A percentile compares a stretch with the other conserved stretches of the same genome.
phyloP scores from a whole-genome alignment of 2,113 vertebrate genomes.

The Eudyptes chrysolophus region DNA sequence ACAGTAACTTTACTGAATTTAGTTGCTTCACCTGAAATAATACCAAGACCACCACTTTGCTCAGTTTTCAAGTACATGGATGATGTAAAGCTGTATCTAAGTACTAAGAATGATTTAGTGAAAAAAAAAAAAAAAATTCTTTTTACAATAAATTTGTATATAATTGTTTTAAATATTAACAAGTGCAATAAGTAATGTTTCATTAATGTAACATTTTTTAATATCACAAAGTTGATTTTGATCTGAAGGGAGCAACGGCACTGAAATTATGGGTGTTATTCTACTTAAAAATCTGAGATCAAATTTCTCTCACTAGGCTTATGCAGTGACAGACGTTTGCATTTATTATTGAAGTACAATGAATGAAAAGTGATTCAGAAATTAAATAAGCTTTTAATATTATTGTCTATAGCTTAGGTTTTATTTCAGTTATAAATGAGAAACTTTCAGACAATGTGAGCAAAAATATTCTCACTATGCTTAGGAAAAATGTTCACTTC shows the following conservation, averaged over 20 bases:
- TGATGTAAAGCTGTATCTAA: not conserved
- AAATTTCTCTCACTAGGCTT: not conserved
- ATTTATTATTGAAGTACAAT: not conserved
- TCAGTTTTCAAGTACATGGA: not conserved
- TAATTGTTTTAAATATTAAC: not conserved
- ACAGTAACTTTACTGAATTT: not conserved
- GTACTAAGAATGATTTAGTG: not conserved
- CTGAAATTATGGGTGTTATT: not conserved
- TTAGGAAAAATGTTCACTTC: not conserved
- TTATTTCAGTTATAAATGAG: not conserved
- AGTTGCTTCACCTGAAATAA: not conserved
- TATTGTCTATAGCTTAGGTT: not conserved
- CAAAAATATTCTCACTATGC: not conserved
- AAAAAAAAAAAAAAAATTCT: fast-evolving
- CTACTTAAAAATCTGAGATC: not conserved
- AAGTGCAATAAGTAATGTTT: not conserved
- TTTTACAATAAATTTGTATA: not conserved
- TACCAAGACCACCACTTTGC: not conserved
- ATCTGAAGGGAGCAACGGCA: not conserved
- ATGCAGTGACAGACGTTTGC: not conserved
- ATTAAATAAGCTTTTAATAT: not conserved
- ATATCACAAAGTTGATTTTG: not conserved
- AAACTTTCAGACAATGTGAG: not conserved
- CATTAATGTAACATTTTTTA: not conserved
- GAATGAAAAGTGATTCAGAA: not conserved